Evolutionary conservation across 2,113 vertebrate species (phyloP).

Genomic region (Cebidichthys violaceus): DNA sequence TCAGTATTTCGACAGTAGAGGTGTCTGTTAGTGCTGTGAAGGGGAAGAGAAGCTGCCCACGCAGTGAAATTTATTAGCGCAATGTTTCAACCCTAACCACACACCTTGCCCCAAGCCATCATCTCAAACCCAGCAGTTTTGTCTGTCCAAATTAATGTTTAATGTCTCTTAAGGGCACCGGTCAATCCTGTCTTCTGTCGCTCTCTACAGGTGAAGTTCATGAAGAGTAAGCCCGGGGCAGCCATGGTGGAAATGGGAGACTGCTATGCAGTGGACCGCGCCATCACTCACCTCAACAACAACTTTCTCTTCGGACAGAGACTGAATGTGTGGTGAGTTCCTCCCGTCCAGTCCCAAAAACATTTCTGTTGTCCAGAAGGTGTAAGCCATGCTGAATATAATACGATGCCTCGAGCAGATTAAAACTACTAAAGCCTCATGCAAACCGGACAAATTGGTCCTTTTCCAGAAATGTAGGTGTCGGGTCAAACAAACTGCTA

Average conservation of each 20-base stretch:
- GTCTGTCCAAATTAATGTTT: not conserved
- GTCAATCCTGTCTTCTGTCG: not conserved
- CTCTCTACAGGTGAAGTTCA: slow-evolving; percentile 90
- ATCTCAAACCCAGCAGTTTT: too few species aligned
- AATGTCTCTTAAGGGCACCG: not conserved
- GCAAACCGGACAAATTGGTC: too few species aligned
- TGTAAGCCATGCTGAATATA: too few species aligned
- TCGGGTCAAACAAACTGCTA: not conserved
- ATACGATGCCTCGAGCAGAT: not conserved
- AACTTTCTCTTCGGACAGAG: slow-evolving; percentile 95
- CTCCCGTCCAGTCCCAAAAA: not conserved
- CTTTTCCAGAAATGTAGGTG: not conserved
- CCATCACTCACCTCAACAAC: slow-evolving; percentile 95
- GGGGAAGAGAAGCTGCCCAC: not conserved
- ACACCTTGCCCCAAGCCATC: not conserved
- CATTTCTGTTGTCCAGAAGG: not conserved
- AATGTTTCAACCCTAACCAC: not conserved
- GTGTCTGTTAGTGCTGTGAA: not conserved
- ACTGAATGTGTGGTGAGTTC: slow-evolving; percentile 92
- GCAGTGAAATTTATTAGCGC: too few species aligned
- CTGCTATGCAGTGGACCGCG: slow-evolving; percentile 92
- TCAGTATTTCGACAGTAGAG: slow-evolving; percentile 60
- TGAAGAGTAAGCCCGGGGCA: slow-evolving; percentile 96
- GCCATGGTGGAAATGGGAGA: slow-evolving; percentile 98
- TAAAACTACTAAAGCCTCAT: not conserved